phyloP scores from a whole-genome alignment of 2,888 invertebrate species.

The Eupithecia tripunctaria region DNA sequence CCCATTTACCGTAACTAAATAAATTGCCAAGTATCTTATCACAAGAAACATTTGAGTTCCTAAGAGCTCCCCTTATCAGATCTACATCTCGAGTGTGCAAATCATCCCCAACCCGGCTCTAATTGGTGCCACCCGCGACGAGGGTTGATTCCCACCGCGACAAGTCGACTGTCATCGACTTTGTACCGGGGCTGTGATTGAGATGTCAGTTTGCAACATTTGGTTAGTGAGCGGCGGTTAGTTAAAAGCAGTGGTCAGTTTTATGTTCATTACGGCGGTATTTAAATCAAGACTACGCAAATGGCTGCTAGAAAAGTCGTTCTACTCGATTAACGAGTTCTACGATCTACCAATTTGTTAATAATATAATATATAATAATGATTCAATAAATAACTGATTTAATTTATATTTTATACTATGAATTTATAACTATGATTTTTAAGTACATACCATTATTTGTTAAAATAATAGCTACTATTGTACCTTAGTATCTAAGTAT shows the following conservation, averaged over 20 bases:
- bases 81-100: constrained; percentile 38
- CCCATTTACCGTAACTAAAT: not conserved
- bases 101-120: constrained; percentile 54
- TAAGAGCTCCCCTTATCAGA: constrained; percentile 13
- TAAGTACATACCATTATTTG: too few species aligned
- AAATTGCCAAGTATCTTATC: not conserved
- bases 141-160: constrained; percentile 39
- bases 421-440: too few species aligned
- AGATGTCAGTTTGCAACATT: constrained; percentile 17
- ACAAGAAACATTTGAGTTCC: not conserved
- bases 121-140: constrained; percentile 61
- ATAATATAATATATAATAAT: too few species aligned
- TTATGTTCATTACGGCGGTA: not conserved
- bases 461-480: too few species aligned
- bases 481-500: too few species aligned
- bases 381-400: too few species aligned
- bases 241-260: not conserved
- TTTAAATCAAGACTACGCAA: too few species aligned
- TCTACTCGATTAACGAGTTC: too few species aligned
- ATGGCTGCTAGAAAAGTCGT: too few species aligned
- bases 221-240: not conserved
- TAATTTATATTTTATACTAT: too few species aligned
- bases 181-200: constrained; percentile 16
- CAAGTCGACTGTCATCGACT: constrained; percentile 47
- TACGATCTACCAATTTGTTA: too few species aligned